Percentiles rank a stretch among this genome's conserved stretches.
Conservation (phyloP, 2,888 invertebrate genomes). For the Cistogaster globosa region DNA sequence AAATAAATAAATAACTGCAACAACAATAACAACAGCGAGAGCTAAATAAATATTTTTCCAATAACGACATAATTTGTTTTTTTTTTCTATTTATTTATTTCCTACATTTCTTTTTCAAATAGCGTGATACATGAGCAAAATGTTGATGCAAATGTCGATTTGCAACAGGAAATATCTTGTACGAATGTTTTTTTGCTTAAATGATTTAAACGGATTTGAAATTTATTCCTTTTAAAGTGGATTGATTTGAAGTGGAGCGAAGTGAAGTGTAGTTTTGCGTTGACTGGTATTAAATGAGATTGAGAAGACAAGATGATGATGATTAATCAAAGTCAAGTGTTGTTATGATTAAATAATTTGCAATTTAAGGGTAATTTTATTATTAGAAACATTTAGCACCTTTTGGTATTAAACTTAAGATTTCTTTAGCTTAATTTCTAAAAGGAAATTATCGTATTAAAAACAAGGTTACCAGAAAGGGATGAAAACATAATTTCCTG, state of each 20-base stretch:
- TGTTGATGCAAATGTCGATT: slow-evolving; percentile 48
- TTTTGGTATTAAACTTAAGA: neutral
- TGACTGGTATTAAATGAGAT: slow-evolving; percentile 21
- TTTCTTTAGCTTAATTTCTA: neutral
- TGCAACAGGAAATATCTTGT: slow-evolving; percentile 50
- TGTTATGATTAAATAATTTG: slow-evolving; percentile 47
- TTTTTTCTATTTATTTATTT: slow-evolving; percentile 11
- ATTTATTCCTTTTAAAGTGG: slow-evolving; percentile 37
- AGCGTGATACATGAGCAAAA: neutral
- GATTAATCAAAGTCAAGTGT: slow-evolving; percentile 62
- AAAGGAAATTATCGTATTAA: neutral
- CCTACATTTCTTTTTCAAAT: neutral
- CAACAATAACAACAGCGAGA: neutral
- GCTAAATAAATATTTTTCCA: slow-evolving; percentile 33
- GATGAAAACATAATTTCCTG: too few species aligned
- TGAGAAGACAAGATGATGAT: neutral
- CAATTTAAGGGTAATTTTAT: slow-evolving; percentile 31
- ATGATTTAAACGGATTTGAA: slow-evolving; percentile 29
- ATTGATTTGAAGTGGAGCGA: slow-evolving; percentile 10
- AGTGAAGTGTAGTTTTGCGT: neutral
- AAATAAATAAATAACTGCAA: slow-evolving; percentile 15
- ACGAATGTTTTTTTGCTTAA: slow-evolving; percentile 31
- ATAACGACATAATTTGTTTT: slow-evolving; percentile 45
- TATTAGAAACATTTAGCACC: slow-evolving; percentile 12
- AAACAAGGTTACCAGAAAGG: too few species aligned